These are phyloP conservation scores for Xanthia togata DNA, from an alignment of 2,888 invertebrate species.

Conservation along the genomic window DNA sequence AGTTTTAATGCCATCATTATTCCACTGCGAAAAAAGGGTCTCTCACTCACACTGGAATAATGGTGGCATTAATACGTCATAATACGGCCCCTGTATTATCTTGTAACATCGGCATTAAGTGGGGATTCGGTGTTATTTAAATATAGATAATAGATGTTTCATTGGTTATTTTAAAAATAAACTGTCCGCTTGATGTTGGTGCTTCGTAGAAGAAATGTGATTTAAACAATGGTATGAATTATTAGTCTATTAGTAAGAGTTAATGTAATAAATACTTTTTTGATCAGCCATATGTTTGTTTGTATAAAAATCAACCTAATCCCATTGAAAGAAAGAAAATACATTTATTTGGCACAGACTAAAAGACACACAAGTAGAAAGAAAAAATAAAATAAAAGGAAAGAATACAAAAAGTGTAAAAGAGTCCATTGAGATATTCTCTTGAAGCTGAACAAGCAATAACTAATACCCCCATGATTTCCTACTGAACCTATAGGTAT, in stretches of 20 bases:
- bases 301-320: neutral
- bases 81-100: no score
- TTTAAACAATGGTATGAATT: constrained; percentile 62
- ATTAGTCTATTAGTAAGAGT: constrained; percentile 54
- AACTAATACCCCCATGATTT: neutral
- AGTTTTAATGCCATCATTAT: no score
- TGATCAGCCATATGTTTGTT: constrained; percentile 28
- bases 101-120: constrained; percentile 4
- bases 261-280: constrained; percentile 54
- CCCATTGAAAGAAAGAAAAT: no score
- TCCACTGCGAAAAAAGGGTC: no score
- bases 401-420: no score
- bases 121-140: constrained; percentile 20
- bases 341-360: no score
- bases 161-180: constrained; percentile 51
- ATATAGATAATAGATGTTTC: constrained; percentile 22
- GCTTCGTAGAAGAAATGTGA: constrained; percentile 80
- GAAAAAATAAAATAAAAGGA: no score
- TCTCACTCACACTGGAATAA: no score
- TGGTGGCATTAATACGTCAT: no score
- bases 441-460: neutral
- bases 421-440: neutral
- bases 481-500: neutral
- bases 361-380: no score
- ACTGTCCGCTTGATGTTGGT: constrained; percentile 81